These are phyloP conservation scores for Crossaster papposus DNA, from an alignment of 53 echinoderm and acorn worm genomes.

Conservation along the genomic window DNA sequence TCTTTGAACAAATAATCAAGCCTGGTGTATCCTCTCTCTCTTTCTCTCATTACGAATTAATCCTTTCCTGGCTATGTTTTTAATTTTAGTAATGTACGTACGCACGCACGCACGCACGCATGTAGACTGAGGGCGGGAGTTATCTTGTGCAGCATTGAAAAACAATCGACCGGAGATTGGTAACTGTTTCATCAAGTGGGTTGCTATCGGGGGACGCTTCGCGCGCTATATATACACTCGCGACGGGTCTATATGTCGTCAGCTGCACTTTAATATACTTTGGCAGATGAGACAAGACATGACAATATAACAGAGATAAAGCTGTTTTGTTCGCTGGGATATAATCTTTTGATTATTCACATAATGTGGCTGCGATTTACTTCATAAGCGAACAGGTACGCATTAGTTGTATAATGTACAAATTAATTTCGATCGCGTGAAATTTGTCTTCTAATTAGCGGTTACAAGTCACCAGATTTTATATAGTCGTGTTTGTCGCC, in stretches of 20 bases:
- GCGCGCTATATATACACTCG: too few species aligned
- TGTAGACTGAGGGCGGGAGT: background rate
- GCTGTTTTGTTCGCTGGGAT: background rate
- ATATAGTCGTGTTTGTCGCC: too few species aligned
- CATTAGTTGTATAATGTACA: too few species aligned
- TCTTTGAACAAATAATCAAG: constrained; percentile 42
- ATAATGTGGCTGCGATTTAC: background rate
- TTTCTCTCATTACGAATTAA: background rate
- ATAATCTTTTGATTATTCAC: background rate
- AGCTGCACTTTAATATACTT: too few species aligned
- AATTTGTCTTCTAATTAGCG: too few species aligned
- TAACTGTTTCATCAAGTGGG: background rate
- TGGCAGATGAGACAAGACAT: too few species aligned
- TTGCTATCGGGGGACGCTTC: too few species aligned
- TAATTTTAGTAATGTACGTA: constrained; percentile 38
- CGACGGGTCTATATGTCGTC: too few species aligned
- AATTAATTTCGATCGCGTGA: too few species aligned
- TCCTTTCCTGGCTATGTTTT: background rate
- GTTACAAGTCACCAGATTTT: too few species aligned
- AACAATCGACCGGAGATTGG: background rate
- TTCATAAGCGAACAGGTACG: too few species aligned
- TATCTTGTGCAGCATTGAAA: background rate
- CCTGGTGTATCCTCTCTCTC: background rate
- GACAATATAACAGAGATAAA: background rate
- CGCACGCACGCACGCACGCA: background rate